These are phyloP conservation scores for Columba livia DNA, from an alignment of 2,113 vertebrate genomes.

Conservation along the genomic window DNA sequence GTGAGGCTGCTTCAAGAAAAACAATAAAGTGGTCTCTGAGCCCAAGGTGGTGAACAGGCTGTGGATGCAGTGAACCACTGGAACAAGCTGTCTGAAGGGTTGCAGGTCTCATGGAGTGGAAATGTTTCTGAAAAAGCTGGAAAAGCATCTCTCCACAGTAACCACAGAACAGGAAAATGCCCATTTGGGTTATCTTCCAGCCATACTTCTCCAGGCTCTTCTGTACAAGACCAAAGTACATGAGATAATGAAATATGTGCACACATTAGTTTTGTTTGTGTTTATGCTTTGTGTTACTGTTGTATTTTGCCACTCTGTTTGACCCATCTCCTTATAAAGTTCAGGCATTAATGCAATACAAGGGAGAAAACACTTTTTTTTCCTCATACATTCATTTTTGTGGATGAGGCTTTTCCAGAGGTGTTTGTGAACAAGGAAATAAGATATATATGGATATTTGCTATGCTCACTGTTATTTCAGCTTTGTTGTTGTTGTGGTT, in stretches of 20 bases:
- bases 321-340: not conserved
- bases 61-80: not conserved
- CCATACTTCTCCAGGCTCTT: not conserved
- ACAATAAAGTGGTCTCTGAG: not conserved
- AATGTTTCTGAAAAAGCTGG: not conserved
- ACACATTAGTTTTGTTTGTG: not conserved
- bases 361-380: not conserved
- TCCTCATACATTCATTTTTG: not conserved
- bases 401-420: not conserved
- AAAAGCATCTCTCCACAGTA: not conserved
- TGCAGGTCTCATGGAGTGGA: not conserved
- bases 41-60: not conserved
- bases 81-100: not conserved
- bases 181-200: not conserved
- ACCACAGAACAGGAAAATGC: accelerated
- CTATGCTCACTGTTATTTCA: not conserved
- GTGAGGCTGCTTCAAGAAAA: not conserved
- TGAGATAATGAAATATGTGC: not conserved
- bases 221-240: not conserved
- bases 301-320: not conserved
- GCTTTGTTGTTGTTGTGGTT: not conserved
- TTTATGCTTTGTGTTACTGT: not conserved
- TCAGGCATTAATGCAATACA: not conserved
- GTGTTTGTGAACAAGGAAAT: not conserved
- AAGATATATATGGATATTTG: not conserved